Conservation (phyloP, 2,888 invertebrate genomes). For the Dexiosoma caninum region DNA sequence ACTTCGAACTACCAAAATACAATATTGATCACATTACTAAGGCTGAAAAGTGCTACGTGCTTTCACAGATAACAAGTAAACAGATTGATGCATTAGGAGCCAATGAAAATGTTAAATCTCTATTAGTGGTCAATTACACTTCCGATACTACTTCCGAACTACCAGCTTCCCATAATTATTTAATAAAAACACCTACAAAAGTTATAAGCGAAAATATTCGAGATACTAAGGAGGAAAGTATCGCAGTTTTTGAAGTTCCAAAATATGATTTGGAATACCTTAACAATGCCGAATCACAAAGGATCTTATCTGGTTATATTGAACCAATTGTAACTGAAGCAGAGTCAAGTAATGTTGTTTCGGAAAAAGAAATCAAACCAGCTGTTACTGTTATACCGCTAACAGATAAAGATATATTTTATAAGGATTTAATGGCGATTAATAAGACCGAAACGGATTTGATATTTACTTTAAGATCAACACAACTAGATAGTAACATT, state of each 20-base stretch:
- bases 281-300: constrained; percentile 14
- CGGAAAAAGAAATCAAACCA: neutral
- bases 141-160: neutral
- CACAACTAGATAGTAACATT: neutral
- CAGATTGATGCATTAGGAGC: neutral
- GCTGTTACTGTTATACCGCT: neutral
- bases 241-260: constrained; percentile 52
- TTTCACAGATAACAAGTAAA: neutral
- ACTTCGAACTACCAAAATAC: constrained; percentile 61
- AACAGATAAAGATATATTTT: neutral
- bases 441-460: constrained; percentile 25
- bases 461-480: neutral
- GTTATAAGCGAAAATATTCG: neutral
- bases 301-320: neutral
- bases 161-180: too few relatives aligned
- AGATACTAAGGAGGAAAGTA: neutral
- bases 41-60: constrained; percentile 28
- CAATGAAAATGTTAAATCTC: neutral
- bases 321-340: neutral
- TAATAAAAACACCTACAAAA: neutral
- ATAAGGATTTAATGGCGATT: neutral
- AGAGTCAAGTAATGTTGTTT: neutral
- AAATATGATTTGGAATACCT: constrained; percentile 12
- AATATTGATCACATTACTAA: constrained; percentile 25
- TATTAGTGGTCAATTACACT: neutral